phyloP scores from a whole-genome alignment of 2,888 invertebrate species.

The Hyposoter didymator region DNA sequence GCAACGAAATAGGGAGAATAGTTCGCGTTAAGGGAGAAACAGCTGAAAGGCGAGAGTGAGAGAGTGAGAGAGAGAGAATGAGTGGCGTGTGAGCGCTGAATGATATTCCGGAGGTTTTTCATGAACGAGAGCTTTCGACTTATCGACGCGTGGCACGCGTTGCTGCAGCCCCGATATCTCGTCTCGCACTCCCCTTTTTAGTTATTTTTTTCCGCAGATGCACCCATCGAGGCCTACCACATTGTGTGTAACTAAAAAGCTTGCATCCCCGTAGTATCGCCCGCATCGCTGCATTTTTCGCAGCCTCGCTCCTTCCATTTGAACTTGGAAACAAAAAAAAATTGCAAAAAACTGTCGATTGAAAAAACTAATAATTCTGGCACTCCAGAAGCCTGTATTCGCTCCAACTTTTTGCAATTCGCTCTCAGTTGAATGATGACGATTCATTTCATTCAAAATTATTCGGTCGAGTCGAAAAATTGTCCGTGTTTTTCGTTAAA shows the following conservation, averaged over 20 bases:
- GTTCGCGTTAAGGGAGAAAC: slow-evolving; percentile 7
- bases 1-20: slow-evolving; percentile 41
- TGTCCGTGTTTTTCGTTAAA: background rate
- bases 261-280: background rate
- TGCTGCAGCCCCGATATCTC: slow-evolving; percentile 58
- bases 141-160: slow-evolving; percentile 76
- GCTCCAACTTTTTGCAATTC: background rate
- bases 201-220: slow-evolving; percentile 41
- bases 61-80: slow-evolving; percentile 30
- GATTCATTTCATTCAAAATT: background rate
- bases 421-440: background rate
- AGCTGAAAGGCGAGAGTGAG: slow-evolving; percentile 4
- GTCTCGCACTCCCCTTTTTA: slow-evolving; percentile 46
- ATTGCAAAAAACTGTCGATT: background rate
- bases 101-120: slow-evolving; percentile 56
- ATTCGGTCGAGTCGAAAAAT: background rate
- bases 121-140: slow-evolving; percentile 73
- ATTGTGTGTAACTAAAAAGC: slow-evolving; percentile 40
- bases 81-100: slow-evolving; percentile 48
- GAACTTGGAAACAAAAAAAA: slow-evolving; percentile 1
- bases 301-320: background rate
- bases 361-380: background rate
- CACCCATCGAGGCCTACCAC: slow-evolving; percentile 40
- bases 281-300: slow-evolving; percentile 23
- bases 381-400: background rate